Evolutionary conservation across 2,888 invertebrate species (phyloP), one percentile per base, ranked within the genome.

Genomic region (Ophioninae sp.): DNA sequence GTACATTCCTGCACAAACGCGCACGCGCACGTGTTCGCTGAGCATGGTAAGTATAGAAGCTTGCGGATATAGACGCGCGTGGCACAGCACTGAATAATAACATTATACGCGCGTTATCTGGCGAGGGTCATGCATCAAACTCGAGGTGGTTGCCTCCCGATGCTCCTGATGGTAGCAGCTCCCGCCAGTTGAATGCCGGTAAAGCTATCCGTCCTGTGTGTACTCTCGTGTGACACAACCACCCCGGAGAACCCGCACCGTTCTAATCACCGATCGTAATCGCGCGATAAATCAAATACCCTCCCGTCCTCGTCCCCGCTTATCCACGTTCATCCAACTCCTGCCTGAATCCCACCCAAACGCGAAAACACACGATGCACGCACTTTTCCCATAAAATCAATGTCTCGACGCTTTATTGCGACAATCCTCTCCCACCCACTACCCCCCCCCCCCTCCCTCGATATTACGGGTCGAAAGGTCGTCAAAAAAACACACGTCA

Each of bases 241-340:
- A 86, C 79, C 86, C 86, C 86, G 85, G 77, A 83, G 82, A 84
- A 83, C 85, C 86, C 87, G 88, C 81, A 85, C 80, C 81, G 85
- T 88, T 90, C 90, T 89, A 90, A 90, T 90, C 89, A 88, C 86
- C 89, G 88, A 88, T 90, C 87, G 88, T 91, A 91, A 90, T 91
- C 91, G 90, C 58, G 83, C 88, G 87, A 90, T 90, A 90, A 90
- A 91, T 91, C 90, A 90, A 88, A 89, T 87, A 88, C 79, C 83
- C 79, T 44, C 39, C 64, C 41, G 37, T 9, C 51, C 20, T 6
- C 63, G 23, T 37, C 44, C n/a, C 64, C 41, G 7, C 61, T 22
- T 30, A 22, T 68, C 67, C 37, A 58, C 22, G 22, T 39, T 41
- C 6, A 67, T 37, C 58, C n/a, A 22, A 17, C 69, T 63, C 67